Evolutionary conservation across 2,888 invertebrate species (phyloP).

Genomic region (Tetragonula carbonaria): DNA sequence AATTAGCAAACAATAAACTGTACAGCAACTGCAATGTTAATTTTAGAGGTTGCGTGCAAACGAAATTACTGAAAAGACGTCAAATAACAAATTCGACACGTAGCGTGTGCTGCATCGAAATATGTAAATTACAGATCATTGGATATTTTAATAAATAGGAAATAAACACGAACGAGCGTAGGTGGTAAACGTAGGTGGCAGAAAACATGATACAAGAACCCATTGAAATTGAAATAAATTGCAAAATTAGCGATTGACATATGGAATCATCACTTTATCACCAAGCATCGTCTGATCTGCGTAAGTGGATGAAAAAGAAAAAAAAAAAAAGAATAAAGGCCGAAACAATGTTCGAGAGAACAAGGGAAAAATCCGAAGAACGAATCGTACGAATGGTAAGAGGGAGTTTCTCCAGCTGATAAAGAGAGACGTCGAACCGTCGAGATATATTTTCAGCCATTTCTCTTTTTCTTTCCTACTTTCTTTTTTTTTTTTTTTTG

Average conservation of each 20-base stretch:
- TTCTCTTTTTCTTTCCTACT: background rate
- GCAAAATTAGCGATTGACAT: background rate
- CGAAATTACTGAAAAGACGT: background rate
- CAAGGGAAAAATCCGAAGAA: slow-evolving; percentile 9
- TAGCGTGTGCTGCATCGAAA: background rate
- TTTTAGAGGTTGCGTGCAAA: no score
- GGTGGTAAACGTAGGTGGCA: slow-evolving; percentile 12
- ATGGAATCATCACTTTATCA: no score
- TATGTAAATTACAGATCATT: background rate
- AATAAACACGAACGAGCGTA: background rate
- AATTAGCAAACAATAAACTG: no score
- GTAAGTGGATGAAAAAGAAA: background rate
- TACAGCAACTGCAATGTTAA: no score
- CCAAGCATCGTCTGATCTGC: background rate
- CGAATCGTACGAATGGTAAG: slow-evolving; percentile 43
- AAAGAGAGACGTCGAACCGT: slow-evolving; percentile 41
- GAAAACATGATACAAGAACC: background rate
- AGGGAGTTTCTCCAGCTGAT: slow-evolving; percentile 34
- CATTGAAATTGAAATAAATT: background rate
- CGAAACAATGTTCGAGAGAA: background rate
- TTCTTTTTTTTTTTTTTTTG: background rate
- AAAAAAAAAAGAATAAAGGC: background rate
- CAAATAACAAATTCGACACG: background rate
- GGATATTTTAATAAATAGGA: background rate
- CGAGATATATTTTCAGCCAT: slow-evolving; percentile 2